Percentiles rank a stretch among this genome's conserved stretches.
Evolutionary conservation across 1,140 invertebrate genomes (phyloP).

Genomic region (Scaptomyza montana): DNA sequence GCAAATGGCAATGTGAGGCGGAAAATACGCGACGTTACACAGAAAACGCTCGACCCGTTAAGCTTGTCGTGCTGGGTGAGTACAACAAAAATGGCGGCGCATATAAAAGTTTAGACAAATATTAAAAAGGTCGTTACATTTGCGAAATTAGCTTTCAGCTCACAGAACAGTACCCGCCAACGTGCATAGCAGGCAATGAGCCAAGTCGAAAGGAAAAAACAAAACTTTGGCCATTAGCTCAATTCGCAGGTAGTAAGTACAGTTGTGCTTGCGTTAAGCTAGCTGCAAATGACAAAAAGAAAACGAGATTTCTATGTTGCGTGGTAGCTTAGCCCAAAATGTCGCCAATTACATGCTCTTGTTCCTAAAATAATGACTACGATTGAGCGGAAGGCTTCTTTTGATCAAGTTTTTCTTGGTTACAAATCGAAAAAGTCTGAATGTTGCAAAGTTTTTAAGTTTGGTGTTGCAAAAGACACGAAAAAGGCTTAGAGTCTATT

Average conservation of each 20-base stretch:
- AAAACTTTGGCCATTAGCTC: slow-evolving; percentile 27
- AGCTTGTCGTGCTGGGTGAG: slow-evolving; percentile 88
- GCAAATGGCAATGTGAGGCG: slow-evolving; percentile 88
- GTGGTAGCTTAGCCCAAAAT: slow-evolving; percentile 8
- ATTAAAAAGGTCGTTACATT: slow-evolving; percentile 60
- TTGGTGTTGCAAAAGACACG: not conserved
- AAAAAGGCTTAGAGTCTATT: no score
- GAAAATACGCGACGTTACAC: slow-evolving; percentile 86
- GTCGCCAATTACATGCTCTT: not conserved
- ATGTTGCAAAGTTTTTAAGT: not conserved
- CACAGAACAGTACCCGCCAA: slow-evolving; percentile 1
- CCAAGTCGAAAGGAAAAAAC: slow-evolving; percentile 24
- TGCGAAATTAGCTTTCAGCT: slow-evolving; percentile 56
- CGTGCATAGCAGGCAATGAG: slow-evolving; percentile 28
- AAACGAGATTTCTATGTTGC: not conserved
- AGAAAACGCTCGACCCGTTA: slow-evolving; percentile 86
- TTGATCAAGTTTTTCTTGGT: not conserved
- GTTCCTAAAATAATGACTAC: not conserved
- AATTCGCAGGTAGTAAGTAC: slow-evolving; percentile 15
- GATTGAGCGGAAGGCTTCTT: not conserved
- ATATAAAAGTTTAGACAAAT: slow-evolving; percentile 56
- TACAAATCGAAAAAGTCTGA: no score
- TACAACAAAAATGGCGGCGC: slow-evolving; percentile 36
- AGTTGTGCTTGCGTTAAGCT: slow-evolving; percentile 27
- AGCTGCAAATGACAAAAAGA: slow-evolving; percentile 13